phyloP scores from a whole-genome alignment of 2,888 invertebrate species.

The Epinotia demarniana region DNA sequence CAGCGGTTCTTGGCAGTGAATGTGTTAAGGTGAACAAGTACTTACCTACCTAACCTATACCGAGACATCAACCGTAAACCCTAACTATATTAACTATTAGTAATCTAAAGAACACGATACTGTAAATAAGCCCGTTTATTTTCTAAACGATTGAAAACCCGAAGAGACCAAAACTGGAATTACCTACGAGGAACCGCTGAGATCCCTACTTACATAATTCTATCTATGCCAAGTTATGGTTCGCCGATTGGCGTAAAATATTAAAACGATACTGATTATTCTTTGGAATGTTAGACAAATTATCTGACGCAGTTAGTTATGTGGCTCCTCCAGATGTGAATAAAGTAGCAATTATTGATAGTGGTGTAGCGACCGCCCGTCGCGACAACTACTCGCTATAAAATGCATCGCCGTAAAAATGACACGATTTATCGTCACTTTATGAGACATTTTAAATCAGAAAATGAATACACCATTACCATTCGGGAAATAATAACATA shows the following conservation, averaged over 20 bases:
- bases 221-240: slow-evolving; percentile 4
- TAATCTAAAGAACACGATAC: background rate
- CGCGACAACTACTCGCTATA: slow-evolving; percentile 41
- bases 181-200: background rate
- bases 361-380: slow-evolving; percentile 47
- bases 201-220: background rate
- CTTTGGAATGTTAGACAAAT: slow-evolving; percentile 28
- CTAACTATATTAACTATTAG: background rate
- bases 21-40: no score
- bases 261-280: slow-evolving; percentile 19
- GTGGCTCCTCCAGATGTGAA: slow-evolving; percentile 22
- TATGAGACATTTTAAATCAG: slow-evolving; percentile 45
- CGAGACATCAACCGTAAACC: no score
- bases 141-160: no score
- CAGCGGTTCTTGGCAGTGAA: no score
- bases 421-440: slow-evolving; percentile 43
- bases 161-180: background rate
- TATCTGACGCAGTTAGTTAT: slow-evolving; percentile 22
- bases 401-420: slow-evolving; percentile 43
- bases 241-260: slow-evolving; percentile 4
- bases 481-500: slow-evolving; percentile 31
- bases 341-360: slow-evolving; percentile 33
- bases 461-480: slow-evolving; percentile 38
- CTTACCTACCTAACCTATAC: no score
- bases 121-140: background rate